Conservation (phyloP, 1,140 invertebrate genomes). For the Berghia stephanieae region DNA sequence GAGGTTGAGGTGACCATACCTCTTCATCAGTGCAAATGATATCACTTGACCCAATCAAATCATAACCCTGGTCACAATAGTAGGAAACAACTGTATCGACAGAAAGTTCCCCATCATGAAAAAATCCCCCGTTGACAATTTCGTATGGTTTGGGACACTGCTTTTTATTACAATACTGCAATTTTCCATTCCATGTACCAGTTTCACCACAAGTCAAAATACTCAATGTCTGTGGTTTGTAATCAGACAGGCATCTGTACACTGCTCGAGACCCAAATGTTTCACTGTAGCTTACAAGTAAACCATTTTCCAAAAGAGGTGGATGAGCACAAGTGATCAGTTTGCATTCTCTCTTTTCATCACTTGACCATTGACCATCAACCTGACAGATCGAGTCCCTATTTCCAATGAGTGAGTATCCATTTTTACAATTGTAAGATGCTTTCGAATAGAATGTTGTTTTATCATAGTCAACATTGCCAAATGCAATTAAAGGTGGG, state of each 20-base stretch:
- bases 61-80: slow-evolving; percentile 8
- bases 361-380: slow-evolving; percentile 1
- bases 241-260: too few relatives aligned
- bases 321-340: slow-evolving; percentile 18
- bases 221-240: too few relatives aligned
- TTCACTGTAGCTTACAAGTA: too few relatives aligned
- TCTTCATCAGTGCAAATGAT: slow-evolving; percentile 44
- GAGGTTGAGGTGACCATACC: slow-evolving; percentile 43
- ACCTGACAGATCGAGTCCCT: neutral
- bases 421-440: slow-evolving; percentile 27
- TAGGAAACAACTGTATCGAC: slow-evolving; percentile 14
- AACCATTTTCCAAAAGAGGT: slow-evolving; percentile 14
- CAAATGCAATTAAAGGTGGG: slow-evolving; percentile 12
- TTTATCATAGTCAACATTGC: too few relatives aligned
- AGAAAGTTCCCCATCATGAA: neutral
- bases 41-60: slow-evolving; percentile 7
- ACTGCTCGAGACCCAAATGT: too few relatives aligned
- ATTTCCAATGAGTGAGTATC: slow-evolving; percentile 10
- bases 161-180: slow-evolving; percentile 30
- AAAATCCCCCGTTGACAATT: too few relatives aligned
- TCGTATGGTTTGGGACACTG: too few relatives aligned
- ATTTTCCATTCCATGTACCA: slow-evolving; percentile 35
- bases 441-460: neutral
- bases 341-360: neutral
- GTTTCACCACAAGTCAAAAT: slow-evolving; percentile 36